A percentile compares a stretch with the other conserved stretches of the same genome.
These are phyloP conservation scores for Drosophila macrospina DNA, from an alignment of 2,888 invertebrate species.

Conservation along the genomic window DNA sequence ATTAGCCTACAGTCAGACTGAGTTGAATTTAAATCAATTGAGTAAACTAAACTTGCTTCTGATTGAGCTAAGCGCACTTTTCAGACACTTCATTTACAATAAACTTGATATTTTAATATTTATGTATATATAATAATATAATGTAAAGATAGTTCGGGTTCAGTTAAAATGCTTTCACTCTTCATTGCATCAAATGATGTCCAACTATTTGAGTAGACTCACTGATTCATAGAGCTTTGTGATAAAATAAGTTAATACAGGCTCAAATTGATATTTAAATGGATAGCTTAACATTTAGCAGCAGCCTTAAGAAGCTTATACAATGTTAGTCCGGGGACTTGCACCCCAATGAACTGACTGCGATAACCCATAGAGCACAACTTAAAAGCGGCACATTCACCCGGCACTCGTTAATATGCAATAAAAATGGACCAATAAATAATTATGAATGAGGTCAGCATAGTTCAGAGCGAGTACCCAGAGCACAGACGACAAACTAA, in stretches of 20 bases:
- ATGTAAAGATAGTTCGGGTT: too few species aligned
- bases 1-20: background rate
- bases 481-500: constrained; percentile 57
- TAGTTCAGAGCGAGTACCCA: constrained; percentile 71
- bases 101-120: too few species aligned
- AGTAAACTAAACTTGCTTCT: background rate
- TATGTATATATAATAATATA: too few species aligned
- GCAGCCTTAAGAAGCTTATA: background rate
- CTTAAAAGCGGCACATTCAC: constrained; percentile 66
- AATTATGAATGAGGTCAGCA: constrained; percentile 81
- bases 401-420: constrained; percentile 76
- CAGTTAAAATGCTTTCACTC: background rate
- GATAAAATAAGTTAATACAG: too few species aligned
- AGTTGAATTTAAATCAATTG: too few species aligned
- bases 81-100: too few species aligned
- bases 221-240: constrained; percentile 27
- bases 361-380: constrained; percentile 62
- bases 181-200: background rate
- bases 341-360: constrained; percentile 67
- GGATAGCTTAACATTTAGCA: constrained; percentile 31
- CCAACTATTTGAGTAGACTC: constrained; percentile 17
- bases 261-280: constrained; percentile 28
- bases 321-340: constrained; percentile 26
- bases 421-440: constrained; percentile 81
- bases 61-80: background rate